Evolutionary conservation across 2,888 invertebrate genomes (phyloP), one percentile per base, ranked within the genome.

Genomic region (Pelosia muscerda): DNA sequence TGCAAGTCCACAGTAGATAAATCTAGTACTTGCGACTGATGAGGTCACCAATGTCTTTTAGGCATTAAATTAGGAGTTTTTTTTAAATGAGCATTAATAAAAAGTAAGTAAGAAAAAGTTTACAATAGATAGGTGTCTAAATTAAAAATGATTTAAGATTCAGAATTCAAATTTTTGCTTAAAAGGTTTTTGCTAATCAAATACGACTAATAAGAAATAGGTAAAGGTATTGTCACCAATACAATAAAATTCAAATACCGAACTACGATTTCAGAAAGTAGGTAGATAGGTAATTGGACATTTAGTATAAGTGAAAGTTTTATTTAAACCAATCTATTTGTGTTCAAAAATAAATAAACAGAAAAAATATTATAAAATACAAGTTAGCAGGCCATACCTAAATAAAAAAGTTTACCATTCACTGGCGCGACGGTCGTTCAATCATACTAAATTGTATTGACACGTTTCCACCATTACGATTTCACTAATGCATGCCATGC

Each of bases 401-500:
- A 79, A 78, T n/a, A n/a, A 77, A 82, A 84, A 38, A 77, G 72
- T 73, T 73, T 69, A 59, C 59, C 75, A 67, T 64, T 77, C 74
- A 72, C 73, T 28, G 28, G 28, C 28, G 4, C 83, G 84, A 79
- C 84, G 84, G 82, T 81, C 84, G 77, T 77, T 83, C 82, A 82
- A 86, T 90, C 88, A 82, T 73, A 84, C 85, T 92, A 92, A 94
- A 92, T 83, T 83, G 84, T 92, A 93, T 94, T 91, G 94, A 93
- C 94, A 93, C 86, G 92, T 94, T 94, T 94, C 94, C 94, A 90
- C 91, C 82, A 90, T 91, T 92, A 85, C 91, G 94, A 92, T 88
- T 94, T 86, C 87, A 87, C 86, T 89, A 89, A 91, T 90, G 88
- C 86, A 81, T 82, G 88, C 87, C 81, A 87, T 82, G 88, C 87